Percentiles rank a stretch among this genome's conserved stretches.
These are phyloP conservation scores for Zosterops lateralis DNA, from an alignment of 2,113 vertebrate species.

Conservation along the genomic window DNA sequence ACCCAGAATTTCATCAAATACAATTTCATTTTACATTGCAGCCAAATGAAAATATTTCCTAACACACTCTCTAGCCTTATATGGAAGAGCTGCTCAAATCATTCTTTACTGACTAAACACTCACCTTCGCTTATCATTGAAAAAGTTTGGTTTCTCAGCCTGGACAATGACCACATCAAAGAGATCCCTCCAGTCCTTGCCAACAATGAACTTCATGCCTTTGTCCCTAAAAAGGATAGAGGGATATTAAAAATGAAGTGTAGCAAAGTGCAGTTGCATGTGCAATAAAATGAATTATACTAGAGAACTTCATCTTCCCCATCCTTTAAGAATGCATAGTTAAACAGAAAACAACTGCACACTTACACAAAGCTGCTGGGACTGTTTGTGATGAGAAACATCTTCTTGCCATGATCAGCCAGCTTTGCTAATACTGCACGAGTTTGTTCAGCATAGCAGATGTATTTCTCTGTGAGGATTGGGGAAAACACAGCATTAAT, in stretches of 20 bases:
- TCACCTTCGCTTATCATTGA: conserved; percentile 95
- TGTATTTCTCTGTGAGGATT: conserved; percentile 83
- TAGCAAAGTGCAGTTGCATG: background rate
- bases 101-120: conserved; percentile 16
- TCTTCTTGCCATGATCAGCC: conserved; percentile 91
- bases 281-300: background rate
- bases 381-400: conserved; percentile 99
- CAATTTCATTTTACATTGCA: background rate
- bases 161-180: conserved; percentile 97
- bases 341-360: background rate
- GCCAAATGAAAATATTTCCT: background rate
- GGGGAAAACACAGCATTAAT: background rate
- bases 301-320: background rate
- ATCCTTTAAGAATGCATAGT: background rate
- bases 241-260: background rate
- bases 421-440: conserved; percentile 92
- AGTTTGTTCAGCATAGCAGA: conserved; percentile 93
- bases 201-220: conserved; percentile 95
- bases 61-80: background rate
- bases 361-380: conserved; percentile 98
- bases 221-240: conserved; percentile 79
- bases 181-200: conserved; percentile 95
- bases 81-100: background rate
- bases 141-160: conserved; percentile 95
- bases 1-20: background rate